These are phyloP conservation scores for Nesidiocoris tenuis DNA, from an alignment of 2,888 invertebrate genomes.

Conservation along the genomic window DNA sequence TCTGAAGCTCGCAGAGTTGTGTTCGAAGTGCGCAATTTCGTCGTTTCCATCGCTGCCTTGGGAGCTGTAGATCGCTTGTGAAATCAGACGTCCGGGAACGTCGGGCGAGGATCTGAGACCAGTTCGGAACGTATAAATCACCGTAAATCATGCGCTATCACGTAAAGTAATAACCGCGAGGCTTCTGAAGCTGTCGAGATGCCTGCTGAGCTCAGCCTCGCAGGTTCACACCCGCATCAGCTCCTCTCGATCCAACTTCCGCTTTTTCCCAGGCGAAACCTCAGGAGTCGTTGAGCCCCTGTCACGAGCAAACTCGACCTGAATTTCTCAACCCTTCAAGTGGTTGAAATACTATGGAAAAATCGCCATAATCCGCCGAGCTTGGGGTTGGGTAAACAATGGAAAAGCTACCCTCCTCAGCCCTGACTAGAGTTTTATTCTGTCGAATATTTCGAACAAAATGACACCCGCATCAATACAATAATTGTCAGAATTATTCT, in stretches of 20 bases:
- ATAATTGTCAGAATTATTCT: no score
- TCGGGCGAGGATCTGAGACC: neutral
- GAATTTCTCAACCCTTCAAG: neutral
- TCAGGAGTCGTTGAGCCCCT: neutral
- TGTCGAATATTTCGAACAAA: no score
- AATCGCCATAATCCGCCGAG: no score
- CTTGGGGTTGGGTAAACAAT: no score
- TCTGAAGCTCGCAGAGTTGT: no score
- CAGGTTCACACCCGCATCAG: neutral
- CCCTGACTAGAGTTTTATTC: no score
- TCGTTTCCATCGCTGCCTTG: neutral
- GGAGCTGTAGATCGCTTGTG: neutral
- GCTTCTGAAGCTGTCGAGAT: neutral
- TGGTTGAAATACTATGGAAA: no score
- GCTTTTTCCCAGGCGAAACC: neutral
- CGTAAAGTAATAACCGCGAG: conserved; percentile 18
- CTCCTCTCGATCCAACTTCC: neutral
- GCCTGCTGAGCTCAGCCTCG: neutral
- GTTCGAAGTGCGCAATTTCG: no score
- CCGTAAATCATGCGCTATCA: conserved; percentile 39
- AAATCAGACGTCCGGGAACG: neutral
- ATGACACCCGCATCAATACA: no score
- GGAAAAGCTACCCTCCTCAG: no score
- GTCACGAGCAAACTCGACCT: neutral
- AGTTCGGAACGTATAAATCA: conserved; percentile 20